Conservation (phyloP, 2,888 invertebrate species). For the Lepidochrysops patricia region DNA sequence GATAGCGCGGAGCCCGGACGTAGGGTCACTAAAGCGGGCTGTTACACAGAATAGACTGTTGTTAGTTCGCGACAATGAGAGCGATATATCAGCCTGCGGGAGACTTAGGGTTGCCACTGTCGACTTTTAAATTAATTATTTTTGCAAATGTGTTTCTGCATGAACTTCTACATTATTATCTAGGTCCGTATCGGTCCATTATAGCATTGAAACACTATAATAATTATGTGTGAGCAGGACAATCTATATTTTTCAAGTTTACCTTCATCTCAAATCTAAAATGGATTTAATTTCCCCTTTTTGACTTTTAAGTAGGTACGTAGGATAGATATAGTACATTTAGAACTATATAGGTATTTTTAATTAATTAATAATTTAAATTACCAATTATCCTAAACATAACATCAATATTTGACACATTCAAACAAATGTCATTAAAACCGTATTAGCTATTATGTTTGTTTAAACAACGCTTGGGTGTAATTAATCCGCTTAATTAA, state of each 20-base stretch:
- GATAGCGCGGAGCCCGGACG: slow-evolving; percentile 31
- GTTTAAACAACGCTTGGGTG: not conserved
- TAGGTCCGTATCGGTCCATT: too few relatives aligned
- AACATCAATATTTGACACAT: not conserved
- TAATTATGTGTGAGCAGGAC: not conserved
- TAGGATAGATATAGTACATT: too few relatives aligned
- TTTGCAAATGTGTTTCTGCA: too few relatives aligned
- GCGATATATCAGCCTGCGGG: slow-evolving; percentile 49
- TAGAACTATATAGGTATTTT: not conserved
- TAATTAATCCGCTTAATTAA: slow-evolving; percentile 4
- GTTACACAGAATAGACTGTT: slow-evolving; percentile 57
- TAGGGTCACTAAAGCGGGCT: slow-evolving; percentile 48
- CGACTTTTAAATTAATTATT: not conserved
- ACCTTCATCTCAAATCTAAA: too few relatives aligned
- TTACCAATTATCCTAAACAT: not conserved
- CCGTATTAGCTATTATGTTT: not conserved
- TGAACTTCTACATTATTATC: too few relatives aligned
- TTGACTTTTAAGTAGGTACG: too few relatives aligned
- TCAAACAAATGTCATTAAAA: not conserved
- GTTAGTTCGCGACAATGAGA: slow-evolving; percentile 62
- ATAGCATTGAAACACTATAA: too few relatives aligned
- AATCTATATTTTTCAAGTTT: too few relatives aligned
- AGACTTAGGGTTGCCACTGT: slow-evolving; percentile 20
- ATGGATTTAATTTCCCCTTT: too few relatives aligned
- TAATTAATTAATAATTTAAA: not conserved